These are phyloP conservation scores for Dryomyza anilis DNA, from an alignment of 2,888 invertebrate genomes.

Conservation along the genomic window DNA sequence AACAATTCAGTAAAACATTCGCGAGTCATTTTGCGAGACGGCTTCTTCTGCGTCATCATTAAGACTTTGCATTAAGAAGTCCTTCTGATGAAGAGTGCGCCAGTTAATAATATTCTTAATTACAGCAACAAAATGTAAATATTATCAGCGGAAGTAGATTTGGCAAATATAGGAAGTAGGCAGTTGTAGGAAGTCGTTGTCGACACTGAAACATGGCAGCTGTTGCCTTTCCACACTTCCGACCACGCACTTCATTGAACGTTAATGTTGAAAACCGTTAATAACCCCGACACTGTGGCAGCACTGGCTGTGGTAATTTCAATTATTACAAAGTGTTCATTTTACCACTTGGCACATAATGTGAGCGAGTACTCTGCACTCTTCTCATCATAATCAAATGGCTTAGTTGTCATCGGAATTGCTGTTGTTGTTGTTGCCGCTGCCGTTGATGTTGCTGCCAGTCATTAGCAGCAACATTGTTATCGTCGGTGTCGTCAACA, in stretches of 20 bases:
- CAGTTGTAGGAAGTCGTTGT: background rate
- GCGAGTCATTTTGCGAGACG: conserved; percentile 17
- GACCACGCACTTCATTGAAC: conserved; percentile 2
- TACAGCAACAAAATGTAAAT: conserved; percentile 5
- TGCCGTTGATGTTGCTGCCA: background rate
- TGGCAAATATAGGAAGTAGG: background rate
- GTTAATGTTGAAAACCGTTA: conserved; percentile 11
- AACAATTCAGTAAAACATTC: conserved; percentile 20
- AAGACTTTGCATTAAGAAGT: too few species aligned
- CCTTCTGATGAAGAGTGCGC: background rate
- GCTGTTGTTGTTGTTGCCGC: background rate
- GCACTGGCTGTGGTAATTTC: conserved; percentile 8
- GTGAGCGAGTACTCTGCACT: too few species aligned
- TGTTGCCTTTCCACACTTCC: background rate
- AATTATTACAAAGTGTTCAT: conserved; percentile 21
- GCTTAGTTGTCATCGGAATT: background rate
- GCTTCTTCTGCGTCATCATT: too few species aligned
- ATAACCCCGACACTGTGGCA: conserved; percentile 11
- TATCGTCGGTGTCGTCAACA: background rate
- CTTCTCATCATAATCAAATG: background rate
- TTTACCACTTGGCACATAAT: conserved; percentile 3
- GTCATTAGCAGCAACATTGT: conserved; percentile 5
- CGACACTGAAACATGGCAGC: too few species aligned
- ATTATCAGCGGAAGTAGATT: conserved; percentile 1
- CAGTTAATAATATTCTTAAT: conserved; percentile 6